Conservation (phyloP, 2,888 invertebrate species). For the Platycheirus albimanus region DNA sequence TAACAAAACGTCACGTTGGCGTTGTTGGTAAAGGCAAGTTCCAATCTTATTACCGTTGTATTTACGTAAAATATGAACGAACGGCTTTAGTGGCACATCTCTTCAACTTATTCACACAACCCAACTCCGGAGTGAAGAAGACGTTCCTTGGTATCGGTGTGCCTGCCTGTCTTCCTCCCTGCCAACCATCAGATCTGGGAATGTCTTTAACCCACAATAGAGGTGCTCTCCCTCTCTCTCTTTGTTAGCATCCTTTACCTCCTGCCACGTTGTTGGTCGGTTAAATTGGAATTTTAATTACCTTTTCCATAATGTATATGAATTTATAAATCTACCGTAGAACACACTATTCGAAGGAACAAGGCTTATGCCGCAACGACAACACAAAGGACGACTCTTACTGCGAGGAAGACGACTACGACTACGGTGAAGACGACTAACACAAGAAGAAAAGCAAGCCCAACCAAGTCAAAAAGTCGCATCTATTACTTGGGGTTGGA, state of each 20-base stretch:
- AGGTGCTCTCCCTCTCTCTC: neutral
- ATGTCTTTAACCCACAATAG: conserved; percentile 25
- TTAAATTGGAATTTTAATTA: conserved; percentile 77
- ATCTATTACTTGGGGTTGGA: conserved; percentile 61
- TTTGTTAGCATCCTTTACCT: conserved; percentile 8
- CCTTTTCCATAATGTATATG: conserved; percentile 76
- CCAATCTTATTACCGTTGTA: conserved; percentile 73
- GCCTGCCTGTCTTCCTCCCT: neutral
- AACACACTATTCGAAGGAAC: conserved; percentile 19
- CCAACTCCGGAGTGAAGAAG: conserved; percentile 26
- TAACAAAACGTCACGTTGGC: conserved; percentile 44
- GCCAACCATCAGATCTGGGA: conserved; percentile 6
- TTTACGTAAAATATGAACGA: conserved; percentile 73
- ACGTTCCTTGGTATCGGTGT: conserved; percentile 15
- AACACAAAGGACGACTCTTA: conserved; percentile 47
- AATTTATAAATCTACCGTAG: conserved; percentile 62
- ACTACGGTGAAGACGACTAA: neutral
- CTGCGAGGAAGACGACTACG: conserved; percentile 5
- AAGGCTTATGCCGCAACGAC: neutral
- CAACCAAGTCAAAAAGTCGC: conserved; percentile 67
- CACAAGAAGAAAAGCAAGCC: neutral
- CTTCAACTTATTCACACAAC: conserved; percentile 66
- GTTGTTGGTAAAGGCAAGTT: conserved; percentile 29
- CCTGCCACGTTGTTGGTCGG: conserved; percentile 60
- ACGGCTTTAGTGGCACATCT: conserved; percentile 69